Evolutionary conservation across 2,888 invertebrate genomes (phyloP).

Genomic region (Thecophora atra): DNA sequence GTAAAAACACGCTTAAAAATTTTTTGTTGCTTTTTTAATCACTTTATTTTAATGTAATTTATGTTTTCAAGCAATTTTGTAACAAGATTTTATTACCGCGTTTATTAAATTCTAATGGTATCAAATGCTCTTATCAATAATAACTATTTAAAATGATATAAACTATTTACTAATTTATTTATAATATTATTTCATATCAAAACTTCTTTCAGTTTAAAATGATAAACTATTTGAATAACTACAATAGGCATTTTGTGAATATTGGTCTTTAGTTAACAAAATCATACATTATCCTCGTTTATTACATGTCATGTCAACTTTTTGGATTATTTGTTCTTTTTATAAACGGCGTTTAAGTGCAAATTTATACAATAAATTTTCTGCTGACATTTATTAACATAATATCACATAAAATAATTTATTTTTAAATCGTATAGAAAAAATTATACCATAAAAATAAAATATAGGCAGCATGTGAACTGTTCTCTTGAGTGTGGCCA

Average conservation of each 20-base stretch:
- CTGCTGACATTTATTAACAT: conserved; percentile 47
- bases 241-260: neutral
- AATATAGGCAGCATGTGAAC: conserved; percentile 25
- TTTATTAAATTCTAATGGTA: too few species aligned
- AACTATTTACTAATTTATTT: conserved; percentile 13
- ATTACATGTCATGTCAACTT: neutral
- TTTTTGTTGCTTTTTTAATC: too few species aligned
- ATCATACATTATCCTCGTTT: neutral
- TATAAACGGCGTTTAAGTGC: conserved; percentile 10
- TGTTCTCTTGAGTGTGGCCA: neutral
- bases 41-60: too few species aligned
- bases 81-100: too few species aligned
- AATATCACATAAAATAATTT: conserved; percentile 49
- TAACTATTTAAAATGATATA: too few species aligned
- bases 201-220: too few species aligned
- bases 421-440: conserved; percentile 17
- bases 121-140: too few species aligned
- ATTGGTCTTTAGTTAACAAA: neutral
- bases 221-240: neutral
- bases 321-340: conserved; percentile 14
- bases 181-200: conserved; percentile 33
- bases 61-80: too few species aligned
- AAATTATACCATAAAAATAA: neutral
- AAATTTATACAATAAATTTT: conserved; percentile 9
- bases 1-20: too few species aligned